Evolutionary conservation across 2,888 invertebrate genomes (phyloP), one percentile per base, ranked within the genome.

Genomic region (Hemaris fuciformis): DNA sequence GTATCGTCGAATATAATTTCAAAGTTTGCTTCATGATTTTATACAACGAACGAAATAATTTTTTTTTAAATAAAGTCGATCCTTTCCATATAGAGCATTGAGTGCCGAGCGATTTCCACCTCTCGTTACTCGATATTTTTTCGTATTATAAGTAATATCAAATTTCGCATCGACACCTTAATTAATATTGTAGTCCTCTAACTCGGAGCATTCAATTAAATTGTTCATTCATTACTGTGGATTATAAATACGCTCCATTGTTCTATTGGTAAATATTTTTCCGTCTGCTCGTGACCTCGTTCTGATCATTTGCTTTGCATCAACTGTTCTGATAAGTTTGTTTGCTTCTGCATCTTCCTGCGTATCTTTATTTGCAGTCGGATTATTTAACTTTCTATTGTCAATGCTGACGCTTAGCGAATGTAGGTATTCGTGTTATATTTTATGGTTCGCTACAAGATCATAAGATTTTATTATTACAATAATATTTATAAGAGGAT

Each of bases 241-340:
- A 23, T 59, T 60, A 59, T 59, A 62, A 61, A 59, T 60, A 63
- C 57, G 70, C 71, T 77, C 72, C 73, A 79, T 75, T 80, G 79
- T 79, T 78, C 73, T 71, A 58, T 72, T 20, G 48, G 66, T 66
- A 76, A 80, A 80, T 79, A 75, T 80, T 79, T 74, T 72, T 68
- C 68, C 59, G 61, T 62, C 41, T 70, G 79, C 66, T 77, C 78
- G 67, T 80, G 81, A 78, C 76, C 79, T 73, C 74, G 69, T 74
- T 75, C 43, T 53, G 13, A 57, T 70, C 63, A 72, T 68, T 71
- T 65, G 62, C 67, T 56, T 68, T 62, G 62, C 67, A 66, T 66
- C 57, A 66, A 64, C 60, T 62, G 38, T 60, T 61, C 27, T 68
- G 79, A 81, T 80, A 79, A 76, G 43, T 64, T 58, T 76, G 64